Percentiles rank a stretch among this genome's conserved stretches.
Evolutionary conservation across 2,888 invertebrate species (phyloP).

Genomic region (Lasioglossum marginatum): DNA sequence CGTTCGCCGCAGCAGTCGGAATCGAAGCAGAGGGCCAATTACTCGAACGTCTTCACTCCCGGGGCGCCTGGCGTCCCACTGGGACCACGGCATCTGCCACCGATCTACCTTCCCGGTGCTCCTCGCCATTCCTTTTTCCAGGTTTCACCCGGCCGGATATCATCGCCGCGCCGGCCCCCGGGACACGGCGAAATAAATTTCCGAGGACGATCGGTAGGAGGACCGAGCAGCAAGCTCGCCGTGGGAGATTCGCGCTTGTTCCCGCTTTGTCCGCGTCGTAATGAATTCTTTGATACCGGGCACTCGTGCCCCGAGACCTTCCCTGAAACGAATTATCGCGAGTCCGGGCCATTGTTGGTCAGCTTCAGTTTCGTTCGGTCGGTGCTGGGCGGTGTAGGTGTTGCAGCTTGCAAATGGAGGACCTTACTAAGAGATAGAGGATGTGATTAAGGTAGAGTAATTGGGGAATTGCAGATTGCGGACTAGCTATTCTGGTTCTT

Average conservation of each 20-base stretch:
- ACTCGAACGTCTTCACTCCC: conserved; percentile 80
- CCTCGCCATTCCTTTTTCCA: conserved; percentile 34
- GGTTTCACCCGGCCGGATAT: conserved; percentile 48
- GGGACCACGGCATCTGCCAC: conserved; percentile 70
- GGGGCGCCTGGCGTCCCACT: conserved; percentile 77
- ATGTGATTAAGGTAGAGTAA: background rate
- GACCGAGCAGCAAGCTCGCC: conserved; percentile 23
- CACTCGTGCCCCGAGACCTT: background rate
- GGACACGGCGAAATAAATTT: conserved; percentile 44
- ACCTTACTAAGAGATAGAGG: background rate
- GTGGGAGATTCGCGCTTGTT: conserved; percentile 44
- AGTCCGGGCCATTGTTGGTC: background rate
- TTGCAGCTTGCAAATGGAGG: background rate
- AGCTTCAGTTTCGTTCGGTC: background rate
- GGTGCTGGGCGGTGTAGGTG: background rate
- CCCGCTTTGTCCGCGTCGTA: conserved; percentile 16
- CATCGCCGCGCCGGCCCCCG: conserved; percentile 28
- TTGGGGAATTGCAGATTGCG: background rate
- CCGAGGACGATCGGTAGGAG: conserved; percentile 26
- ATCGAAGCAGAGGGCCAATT: conserved; percentile 78
- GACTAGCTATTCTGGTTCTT: background rate
- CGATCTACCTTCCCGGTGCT: conserved; percentile 54
- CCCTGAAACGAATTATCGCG: conserved; percentile 6
- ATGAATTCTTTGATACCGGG: conserved; percentile 34
- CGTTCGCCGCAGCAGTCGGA: conserved; percentile 66